Conservation (phyloP, 1,140 invertebrate genomes). For the Magallana angulata region DNA sequence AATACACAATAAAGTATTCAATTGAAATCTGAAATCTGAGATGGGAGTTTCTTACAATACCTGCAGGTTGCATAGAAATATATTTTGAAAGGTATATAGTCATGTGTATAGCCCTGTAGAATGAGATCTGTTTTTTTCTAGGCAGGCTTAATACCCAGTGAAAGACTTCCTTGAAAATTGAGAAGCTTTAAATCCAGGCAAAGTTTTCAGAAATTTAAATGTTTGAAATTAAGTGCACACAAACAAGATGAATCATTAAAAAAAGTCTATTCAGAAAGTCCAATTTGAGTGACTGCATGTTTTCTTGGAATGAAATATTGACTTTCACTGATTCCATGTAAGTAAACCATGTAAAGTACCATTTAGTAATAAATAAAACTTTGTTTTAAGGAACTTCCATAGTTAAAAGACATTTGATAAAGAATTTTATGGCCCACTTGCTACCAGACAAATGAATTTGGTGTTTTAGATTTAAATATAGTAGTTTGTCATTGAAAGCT, state of each 20-base stretch:
- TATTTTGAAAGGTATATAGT: neutral
- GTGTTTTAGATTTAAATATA: too few relatives aligned
- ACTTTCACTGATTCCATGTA: slow-evolving; percentile 4
- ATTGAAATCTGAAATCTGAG: neutral
- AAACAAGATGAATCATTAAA: slow-evolving; percentile 1
- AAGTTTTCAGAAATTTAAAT: slow-evolving; percentile 28
- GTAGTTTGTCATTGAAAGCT: too few relatives aligned
- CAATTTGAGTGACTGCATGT: neutral
- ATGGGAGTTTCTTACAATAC: neutral
- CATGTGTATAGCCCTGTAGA: slow-evolving; percentile 22
- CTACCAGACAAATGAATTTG: too few relatives aligned
- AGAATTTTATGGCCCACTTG: too few relatives aligned
- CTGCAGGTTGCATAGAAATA: neutral
- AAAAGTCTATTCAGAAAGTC: neutral
- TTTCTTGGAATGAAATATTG: neutral
- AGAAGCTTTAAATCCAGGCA: slow-evolving; percentile 27
- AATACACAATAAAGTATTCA: neutral
- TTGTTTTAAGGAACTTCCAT: too few relatives aligned
- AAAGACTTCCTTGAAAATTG: slow-evolving; percentile 24
- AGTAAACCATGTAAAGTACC: neutral
- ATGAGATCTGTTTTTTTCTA: neutral
- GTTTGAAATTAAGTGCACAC: neutral
- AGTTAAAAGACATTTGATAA: too few relatives aligned
- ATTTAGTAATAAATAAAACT: too few relatives aligned
- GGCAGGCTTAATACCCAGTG: slow-evolving; percentile 6